These are phyloP conservation scores for Zaprionus tsacasi DNA, from an alignment of 1,140 invertebrate genomes.

Conservation along the genomic window DNA sequence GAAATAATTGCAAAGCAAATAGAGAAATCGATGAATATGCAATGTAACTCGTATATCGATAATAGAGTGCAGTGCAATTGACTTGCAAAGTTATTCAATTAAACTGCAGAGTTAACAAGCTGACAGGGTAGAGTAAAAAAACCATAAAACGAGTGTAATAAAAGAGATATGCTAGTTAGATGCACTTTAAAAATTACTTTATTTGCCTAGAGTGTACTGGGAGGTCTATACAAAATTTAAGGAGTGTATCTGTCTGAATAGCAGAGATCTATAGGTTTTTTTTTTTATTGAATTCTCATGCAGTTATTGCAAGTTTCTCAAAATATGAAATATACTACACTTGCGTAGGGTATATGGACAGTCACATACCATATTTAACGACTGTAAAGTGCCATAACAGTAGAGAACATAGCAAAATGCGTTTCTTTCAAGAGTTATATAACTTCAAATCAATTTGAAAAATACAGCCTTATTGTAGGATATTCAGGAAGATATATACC, in stretches of 20 bases:
- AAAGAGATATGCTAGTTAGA: not conserved
- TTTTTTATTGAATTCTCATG: not conserved
- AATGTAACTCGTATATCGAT: not conserved
- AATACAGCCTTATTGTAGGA: not conserved
- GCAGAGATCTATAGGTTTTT: not conserved
- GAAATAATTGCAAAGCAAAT: constrained; percentile 23
- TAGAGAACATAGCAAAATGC: too few species aligned
- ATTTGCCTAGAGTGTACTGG: not conserved
- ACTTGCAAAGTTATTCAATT: not conserved
- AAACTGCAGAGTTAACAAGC: not conserved
- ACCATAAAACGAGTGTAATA: not conserved
- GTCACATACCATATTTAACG: too few species aligned
- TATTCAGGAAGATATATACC: not conserved
- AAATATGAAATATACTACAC: too few species aligned
- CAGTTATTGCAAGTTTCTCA: too few species aligned
- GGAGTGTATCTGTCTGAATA: not conserved
- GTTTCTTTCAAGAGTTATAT: not conserved
- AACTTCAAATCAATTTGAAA: not conserved
- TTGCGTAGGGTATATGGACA: too few species aligned
- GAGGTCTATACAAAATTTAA: not conserved
- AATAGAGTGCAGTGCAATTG: not conserved
- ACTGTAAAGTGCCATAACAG: too few species aligned
- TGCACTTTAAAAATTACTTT: not conserved
- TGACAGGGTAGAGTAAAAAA: too few species aligned
- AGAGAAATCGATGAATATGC: not conserved